Evolutionary conservation across 2,797 vertebrate species (phyloP), one percentile per base, ranked within the genome.

Genomic region (Sebastolobus alascanus): DNA sequence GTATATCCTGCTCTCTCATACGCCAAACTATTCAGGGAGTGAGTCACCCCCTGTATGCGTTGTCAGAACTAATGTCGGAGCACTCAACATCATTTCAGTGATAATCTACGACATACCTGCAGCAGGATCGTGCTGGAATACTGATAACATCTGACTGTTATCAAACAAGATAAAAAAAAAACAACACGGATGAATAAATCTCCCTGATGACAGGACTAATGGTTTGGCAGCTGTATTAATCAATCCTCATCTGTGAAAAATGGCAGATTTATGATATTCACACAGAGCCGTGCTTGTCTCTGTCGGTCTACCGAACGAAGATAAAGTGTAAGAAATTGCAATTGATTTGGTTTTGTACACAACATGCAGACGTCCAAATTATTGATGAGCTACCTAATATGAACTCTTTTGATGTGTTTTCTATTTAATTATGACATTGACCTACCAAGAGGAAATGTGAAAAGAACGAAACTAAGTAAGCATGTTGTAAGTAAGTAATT

Each of bases 141-240:
- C 87, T 84, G 33, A 92, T 79, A 55, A 61, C 71, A 55, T 84
- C 56, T 43, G 79, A 79, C 73, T 85, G 81, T 79, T 86, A 70
- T 63, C 31, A 54, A 77, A 80, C 59, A 67, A 71, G 66, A 10
- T 16, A 78, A 80, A 73, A 72, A 63, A 61, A 59, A 1, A 10
- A 72, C 58, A 80, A 83, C 59, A 77, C 1, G 2, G 68, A 78
- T 75, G 82, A 87, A 89, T 90, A 79, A 74, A 59, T 80, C 67
- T 73, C 68, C 20, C 11, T 22, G 8, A 13, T 85, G 83, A 76
- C 85, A 73, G 71, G 67, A 74, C 79, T 85, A 90, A 93, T 90
- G 83, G 79, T 75, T 79, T 73, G 70, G 75, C 79, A 77, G 84
- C 84, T 85, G 87, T 83, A 90, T 90, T 91, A 93, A 93, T 93